Percentiles rank a stretch among this genome's conserved stretches.
Conservation (phyloP, 64 coral and sea anemone species). For the Orbicella faveolata region DNA sequence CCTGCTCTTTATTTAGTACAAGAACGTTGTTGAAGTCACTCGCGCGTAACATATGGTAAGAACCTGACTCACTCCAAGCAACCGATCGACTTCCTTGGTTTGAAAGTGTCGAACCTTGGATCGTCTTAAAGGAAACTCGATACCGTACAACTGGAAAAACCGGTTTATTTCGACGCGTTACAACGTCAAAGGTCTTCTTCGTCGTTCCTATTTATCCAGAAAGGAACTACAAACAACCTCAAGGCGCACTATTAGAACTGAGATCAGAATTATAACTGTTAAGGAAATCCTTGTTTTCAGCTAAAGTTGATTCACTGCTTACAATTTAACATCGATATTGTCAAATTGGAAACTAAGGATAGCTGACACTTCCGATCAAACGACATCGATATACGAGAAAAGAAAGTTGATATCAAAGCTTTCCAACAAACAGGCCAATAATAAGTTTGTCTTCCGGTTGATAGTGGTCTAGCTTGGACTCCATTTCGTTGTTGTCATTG, state of each 20-base stretch:
- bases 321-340: too few species aligned
- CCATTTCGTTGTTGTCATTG: too few species aligned
- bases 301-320: too few species aligned
- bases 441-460: not conserved
- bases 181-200: too few species aligned
- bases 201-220: too few species aligned
- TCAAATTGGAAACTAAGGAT: not conserved
- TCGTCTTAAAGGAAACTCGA: not conserved
- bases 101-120: not conserved
- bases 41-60: not conserved
- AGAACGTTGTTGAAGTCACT: not conserved
- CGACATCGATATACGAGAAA: not conserved
- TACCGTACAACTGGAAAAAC: too few species aligned
- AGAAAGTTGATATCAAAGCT: not conserved
- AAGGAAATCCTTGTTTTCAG: not conserved
- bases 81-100: not conserved
- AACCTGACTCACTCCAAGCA: not conserved
- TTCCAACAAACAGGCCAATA: too few species aligned
- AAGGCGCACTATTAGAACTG: too few species aligned
- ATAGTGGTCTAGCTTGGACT: not conserved
- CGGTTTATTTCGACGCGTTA: too few species aligned
- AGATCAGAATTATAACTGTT: too few species aligned
- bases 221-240: too few species aligned
- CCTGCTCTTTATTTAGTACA: not conserved
- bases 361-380: not conserved